Conservation (phyloP, 2,113 vertebrate species). For the Chrysochloris asiatica region DNA sequence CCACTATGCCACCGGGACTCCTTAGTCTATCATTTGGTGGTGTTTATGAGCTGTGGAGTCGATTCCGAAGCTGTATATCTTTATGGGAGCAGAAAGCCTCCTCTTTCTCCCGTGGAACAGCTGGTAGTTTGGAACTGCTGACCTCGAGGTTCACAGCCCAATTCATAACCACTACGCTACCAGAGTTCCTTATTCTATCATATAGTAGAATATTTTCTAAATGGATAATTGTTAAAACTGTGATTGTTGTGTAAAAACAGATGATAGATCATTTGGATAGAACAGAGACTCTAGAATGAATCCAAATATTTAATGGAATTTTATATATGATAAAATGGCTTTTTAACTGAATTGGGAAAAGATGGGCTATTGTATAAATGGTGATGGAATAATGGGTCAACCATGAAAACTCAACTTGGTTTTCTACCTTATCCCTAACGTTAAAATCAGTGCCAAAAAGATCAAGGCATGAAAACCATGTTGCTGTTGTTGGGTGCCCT, state of each 20-base stretch:
- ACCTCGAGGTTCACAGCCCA: no score
- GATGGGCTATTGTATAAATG: slow-evolving; percentile 22
- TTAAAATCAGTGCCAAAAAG: background rate
- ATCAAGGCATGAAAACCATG: background rate
- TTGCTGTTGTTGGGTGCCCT: background rate
- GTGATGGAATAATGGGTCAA: background rate
- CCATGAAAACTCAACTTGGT: background rate
- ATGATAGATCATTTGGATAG: background rate
- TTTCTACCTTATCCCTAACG: background rate
- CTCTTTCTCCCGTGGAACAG: no score
- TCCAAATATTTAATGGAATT: slow-evolving; percentile 46
- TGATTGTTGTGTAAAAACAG: slow-evolving; percentile 31
- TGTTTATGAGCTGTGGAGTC: no score
- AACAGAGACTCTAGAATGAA: slow-evolving; percentile 25
- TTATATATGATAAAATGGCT: slow-evolving; percentile 34
- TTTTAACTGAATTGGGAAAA: slow-evolving; percentile 42
- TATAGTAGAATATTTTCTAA: slow-evolving; percentile 56
- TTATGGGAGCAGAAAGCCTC: no score
- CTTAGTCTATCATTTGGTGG: no score
- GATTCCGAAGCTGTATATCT: no score
- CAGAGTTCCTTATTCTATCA: slow-evolving; percentile 5
- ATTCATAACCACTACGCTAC: no score
- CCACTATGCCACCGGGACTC: no score
- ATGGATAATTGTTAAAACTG: slow-evolving; percentile 30
- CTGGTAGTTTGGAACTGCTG: no score